Conservation (phyloP, 2,888 invertebrate species). For the Eutolmus rufibarbis region DNA sequence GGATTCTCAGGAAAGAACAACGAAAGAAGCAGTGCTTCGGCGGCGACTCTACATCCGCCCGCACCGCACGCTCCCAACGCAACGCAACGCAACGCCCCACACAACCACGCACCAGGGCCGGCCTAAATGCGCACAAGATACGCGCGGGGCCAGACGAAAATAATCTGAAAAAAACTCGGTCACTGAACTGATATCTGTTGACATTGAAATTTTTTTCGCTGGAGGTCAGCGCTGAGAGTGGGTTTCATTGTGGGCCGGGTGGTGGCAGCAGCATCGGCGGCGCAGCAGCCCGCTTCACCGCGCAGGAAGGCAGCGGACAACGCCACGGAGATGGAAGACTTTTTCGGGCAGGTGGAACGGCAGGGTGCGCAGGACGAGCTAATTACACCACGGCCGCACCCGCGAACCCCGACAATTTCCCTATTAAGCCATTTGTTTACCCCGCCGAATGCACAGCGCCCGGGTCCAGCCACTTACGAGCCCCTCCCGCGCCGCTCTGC, state of each 20-base stretch:
- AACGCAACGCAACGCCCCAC: not conserved
- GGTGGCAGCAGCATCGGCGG: not conserved
- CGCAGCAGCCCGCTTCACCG: not conserved
- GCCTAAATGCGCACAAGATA: not conserved
- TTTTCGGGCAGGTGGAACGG: not conserved
- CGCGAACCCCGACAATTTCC: not conserved
- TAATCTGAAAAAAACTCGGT: slow-evolving; percentile 39
- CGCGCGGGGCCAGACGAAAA: not conserved
- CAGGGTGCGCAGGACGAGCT: not conserved
- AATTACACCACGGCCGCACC: not conserved
- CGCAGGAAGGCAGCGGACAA: not conserved
- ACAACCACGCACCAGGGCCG: not conserved
- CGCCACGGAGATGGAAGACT: not conserved
- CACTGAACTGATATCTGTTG: slow-evolving; percentile 47
- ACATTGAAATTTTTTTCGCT: slow-evolving; percentile 43
- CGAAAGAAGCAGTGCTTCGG: not conserved
- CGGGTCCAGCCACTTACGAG: not conserved
- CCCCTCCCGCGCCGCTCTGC: not conserved
- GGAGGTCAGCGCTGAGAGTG: not conserved
- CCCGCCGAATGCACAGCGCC: not conserved
- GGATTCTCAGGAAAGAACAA: not conserved
- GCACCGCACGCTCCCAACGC: not conserved
- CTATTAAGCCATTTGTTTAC: not conserved
- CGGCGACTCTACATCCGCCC: not conserved
- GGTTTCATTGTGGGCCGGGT: not conserved